Conservation (phyloP, 2,888 invertebrate genomes). For the Himalopsyche kuldschensis region DNA sequence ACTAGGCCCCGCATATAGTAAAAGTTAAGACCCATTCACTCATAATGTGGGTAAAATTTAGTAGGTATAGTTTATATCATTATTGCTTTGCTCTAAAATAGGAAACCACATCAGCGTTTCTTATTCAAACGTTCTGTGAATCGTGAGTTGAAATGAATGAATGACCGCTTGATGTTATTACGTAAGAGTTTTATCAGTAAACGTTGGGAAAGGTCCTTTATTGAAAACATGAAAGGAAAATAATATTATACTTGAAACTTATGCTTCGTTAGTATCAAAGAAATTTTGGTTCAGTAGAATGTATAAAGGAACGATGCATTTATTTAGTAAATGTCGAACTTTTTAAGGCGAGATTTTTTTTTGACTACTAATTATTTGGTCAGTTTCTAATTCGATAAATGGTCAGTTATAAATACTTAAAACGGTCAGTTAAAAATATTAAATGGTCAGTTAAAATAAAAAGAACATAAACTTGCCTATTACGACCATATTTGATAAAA, state of each 20-base stretch:
- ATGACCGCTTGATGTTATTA: background rate
- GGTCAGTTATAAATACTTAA: too few species aligned
- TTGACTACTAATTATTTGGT: too few species aligned
- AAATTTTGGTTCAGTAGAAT: background rate
- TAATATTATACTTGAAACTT: background rate
- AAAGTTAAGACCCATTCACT: too few species aligned
- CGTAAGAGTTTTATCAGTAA: background rate
- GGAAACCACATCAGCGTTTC: background rate
- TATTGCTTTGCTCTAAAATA: background rate
- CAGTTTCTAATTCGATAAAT: too few species aligned
- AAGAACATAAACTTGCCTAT: too few species aligned
- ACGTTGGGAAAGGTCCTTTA: background rate
- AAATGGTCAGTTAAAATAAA: too few species aligned
- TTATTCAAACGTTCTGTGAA: background rate
- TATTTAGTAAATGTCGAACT: background rate
- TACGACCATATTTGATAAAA: too few species aligned
- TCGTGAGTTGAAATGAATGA: background rate
- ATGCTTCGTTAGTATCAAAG: background rate
- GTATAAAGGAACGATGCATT: background rate
- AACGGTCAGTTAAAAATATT: too few species aligned
- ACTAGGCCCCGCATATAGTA: too few species aligned
- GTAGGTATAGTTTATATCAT: too few species aligned
- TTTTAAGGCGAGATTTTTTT: background rate
- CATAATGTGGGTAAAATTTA: too few species aligned
- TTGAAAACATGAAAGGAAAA: background rate